Evolutionary conservation across 2,797 vertebrate species (phyloP), one percentile per base, ranked within the genome.

Genomic region (Tinamus major): DNA sequence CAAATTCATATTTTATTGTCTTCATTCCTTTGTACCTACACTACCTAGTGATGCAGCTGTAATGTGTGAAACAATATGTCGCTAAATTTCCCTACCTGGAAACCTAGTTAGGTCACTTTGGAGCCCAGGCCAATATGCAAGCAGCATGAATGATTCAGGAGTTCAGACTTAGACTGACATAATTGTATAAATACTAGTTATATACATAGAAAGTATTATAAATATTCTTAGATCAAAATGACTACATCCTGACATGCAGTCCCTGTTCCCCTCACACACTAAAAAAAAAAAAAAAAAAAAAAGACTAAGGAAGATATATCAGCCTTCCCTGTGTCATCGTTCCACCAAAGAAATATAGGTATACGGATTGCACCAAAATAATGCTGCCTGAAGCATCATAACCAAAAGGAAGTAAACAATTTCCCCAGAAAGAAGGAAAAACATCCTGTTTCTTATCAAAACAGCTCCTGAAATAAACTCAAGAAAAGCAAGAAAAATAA

Each of bases 321-420:
- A 59, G n/a, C 53, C 11, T 78, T 64, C 49, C 16, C 18, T 39
- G 1, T 69, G 29, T 79, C 39, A 27, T 18, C 4, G 33, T 63
- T 67, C 27, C 33, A 53, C 5, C 5, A 41, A 29, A 77, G 58
- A 23, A 3, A 1, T 0, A 4, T 7, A 42, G 6, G 6, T 13
- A 49, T 55, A 13, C n/a, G 6, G 35, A 69, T 72, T 63, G 33
- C n/a, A 59, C n/a, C 42, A 79, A 76, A 6, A 39, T 19, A 58
- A 63, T 6, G 8, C 19, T 61, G 14, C 29, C 75, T 12, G 86
- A 79, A 67, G 77, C 20, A 49, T 35, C 39, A 17, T 23, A 15
- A 79, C 49, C 37, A 81, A 86, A 20, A 8, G 21, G 2, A 70
- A 64, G 17, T 3, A 77, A 77, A 61, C 8, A 5, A 3, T 65